Conservation (phyloP, 92 coral and sea anemone species). For the Meandrina meandrites region DNA sequence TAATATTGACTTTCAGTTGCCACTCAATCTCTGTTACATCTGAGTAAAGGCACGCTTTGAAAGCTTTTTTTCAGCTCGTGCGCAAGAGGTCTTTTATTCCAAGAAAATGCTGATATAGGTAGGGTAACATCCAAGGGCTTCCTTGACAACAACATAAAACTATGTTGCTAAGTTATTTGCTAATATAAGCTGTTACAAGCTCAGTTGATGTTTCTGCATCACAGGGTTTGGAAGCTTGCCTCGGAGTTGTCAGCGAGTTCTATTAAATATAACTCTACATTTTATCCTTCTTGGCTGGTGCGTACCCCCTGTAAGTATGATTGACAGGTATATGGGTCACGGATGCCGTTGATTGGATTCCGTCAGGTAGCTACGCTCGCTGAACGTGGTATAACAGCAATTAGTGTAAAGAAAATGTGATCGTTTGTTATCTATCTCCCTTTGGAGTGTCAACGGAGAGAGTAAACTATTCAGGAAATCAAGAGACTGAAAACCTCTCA, state of each 20-base stretch:
- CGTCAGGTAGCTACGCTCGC: background rate
- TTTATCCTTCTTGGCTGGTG: conserved; percentile 2
- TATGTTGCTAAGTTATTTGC: background rate
- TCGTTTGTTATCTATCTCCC: background rate
- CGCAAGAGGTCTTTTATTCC: background rate
- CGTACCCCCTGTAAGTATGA: conserved; percentile 12
- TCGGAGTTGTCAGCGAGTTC: background rate
- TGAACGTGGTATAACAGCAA: background rate
- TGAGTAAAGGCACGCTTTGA: background rate
- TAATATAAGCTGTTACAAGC: background rate
- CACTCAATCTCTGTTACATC: background rate
- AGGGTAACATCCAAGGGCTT: background rate
- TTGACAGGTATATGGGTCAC: background rate
- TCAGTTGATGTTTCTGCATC: background rate
- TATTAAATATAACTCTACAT: background rate
- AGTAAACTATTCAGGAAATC: background rate
- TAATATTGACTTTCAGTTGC: conserved; percentile 15
- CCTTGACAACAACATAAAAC: background rate
- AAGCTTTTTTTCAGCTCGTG: background rate
- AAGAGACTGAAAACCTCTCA: background rate
- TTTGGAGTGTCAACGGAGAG: background rate
- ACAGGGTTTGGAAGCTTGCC: conserved; percentile 3
- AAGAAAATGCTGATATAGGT: background rate
- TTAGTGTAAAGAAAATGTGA: background rate
- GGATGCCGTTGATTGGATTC: background rate